Conservation (phyloP, 2,888 invertebrate genomes). For the Hyposoter didymator region DNA sequence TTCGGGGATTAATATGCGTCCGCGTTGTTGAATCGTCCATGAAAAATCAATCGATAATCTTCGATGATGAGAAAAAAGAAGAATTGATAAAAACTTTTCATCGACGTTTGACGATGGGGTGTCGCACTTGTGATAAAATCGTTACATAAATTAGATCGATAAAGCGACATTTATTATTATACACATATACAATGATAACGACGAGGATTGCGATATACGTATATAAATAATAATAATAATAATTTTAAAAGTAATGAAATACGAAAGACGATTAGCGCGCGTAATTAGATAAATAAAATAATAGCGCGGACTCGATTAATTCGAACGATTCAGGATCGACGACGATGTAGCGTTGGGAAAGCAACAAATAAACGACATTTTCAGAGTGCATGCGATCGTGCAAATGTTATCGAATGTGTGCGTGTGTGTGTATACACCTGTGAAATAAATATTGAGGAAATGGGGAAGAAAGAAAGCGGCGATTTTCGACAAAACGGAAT, state of each 20-base stretch:
- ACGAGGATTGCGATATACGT: conserved; percentile 43
- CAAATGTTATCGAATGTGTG: conserved; percentile 18
- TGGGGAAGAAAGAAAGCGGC: conserved; percentile 29
- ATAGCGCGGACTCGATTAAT: conserved; percentile 10
- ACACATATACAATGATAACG: conserved; percentile 29
- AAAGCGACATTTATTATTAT: conserved; percentile 60
- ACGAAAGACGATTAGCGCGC: conserved; percentile 37
- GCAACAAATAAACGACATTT: neutral
- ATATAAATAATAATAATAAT: conserved; percentile 10
- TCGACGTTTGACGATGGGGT: conserved; percentile 72
- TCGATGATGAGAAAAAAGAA: conserved; percentile 30
- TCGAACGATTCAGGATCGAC: conserved; percentile 14
- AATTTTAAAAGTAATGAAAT: conserved; percentile 28
- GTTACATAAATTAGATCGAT: conserved; percentile 66
- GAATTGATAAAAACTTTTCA: conserved; percentile 50
- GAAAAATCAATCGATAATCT: conserved; percentile 46
- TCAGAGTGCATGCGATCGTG: neutral
- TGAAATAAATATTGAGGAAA: conserved; percentile 37
- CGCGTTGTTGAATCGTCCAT: conserved; percentile 51
- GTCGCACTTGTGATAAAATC: conserved; percentile 80
- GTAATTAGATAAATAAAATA: conserved; percentile 44
- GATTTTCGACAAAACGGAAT: conserved; percentile 39
- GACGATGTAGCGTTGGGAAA: neutral
- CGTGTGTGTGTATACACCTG: conserved; percentile 5
- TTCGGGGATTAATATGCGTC: conserved; percentile 69